phyloP scores from a whole-genome alignment of 2,113 vertebrate genomes.

The Lophura nycthemera region DNA sequence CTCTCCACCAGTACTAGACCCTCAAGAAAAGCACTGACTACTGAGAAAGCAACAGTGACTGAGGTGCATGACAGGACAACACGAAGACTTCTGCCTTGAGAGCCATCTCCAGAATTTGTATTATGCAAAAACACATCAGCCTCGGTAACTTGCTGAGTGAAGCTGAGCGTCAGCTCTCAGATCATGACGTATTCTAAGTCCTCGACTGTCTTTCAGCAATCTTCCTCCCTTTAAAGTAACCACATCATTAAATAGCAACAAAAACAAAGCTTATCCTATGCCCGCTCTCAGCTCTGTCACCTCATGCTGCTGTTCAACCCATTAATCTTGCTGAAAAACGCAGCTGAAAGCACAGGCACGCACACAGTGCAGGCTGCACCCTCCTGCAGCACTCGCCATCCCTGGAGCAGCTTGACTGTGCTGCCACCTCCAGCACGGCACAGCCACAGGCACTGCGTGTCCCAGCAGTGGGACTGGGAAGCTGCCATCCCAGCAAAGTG shows the following conservation, averaged over 20 bases:
- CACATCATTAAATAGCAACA: not conserved
- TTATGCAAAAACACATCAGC: rapidly evolving
- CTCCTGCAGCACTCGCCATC: not conserved
- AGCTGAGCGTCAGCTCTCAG: not conserved
- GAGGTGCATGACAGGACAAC: not conserved
- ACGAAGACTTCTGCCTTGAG: not conserved
- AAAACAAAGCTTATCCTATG: not conserved
- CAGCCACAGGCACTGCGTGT: not conserved
- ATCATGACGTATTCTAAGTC: not conserved
- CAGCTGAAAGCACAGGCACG: not conserved
- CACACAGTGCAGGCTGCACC: not conserved
- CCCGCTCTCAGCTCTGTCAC: not conserved
- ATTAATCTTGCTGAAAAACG: not conserved
- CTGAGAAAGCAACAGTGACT: not conserved
- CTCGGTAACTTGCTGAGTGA: not conserved
- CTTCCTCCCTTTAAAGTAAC: not conserved
- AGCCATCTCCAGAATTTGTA: not conserved
- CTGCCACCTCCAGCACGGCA: not conserved
- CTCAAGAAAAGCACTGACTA: not conserved
- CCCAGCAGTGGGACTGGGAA: not conserved
- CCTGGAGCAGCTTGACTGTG: not conserved
- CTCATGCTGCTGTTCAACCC: not conserved
- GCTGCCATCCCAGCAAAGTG: not conserved
- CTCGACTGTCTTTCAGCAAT: not conserved
- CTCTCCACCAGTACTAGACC: not conserved